Evolutionary conservation across 2,797 vertebrate species (phyloP).

Genomic region (Darevskia nairensis): DNA sequence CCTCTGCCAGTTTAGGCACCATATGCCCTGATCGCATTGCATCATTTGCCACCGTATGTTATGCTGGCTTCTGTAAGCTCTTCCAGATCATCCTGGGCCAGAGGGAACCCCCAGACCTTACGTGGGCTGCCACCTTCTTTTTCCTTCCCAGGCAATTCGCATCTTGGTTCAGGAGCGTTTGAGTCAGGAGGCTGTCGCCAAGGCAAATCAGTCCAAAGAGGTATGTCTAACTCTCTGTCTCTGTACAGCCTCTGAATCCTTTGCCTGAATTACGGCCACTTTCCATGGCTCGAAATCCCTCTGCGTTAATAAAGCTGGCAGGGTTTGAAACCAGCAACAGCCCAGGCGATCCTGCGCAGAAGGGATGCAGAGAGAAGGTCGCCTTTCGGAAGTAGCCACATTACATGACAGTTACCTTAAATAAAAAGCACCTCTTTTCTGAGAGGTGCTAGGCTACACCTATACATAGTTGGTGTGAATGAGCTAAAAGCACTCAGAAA

Average conservation of each 20-base stretch:
- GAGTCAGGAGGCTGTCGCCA: slow-evolving; percentile 91
- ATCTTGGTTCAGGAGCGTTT: slow-evolving; percentile 96
- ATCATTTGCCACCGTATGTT: background rate
- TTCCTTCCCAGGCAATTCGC: slow-evolving; percentile 87
- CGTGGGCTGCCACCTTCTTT: background rate
- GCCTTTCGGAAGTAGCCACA: background rate
- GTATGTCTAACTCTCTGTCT: slow-evolving; percentile 70
- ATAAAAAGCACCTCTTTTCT: background rate
- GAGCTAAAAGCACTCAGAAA: no score
- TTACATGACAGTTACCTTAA: background rate
- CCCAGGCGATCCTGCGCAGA: no score
- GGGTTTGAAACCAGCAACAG: background rate
- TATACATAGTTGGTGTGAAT: background rate
- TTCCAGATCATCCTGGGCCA: no score
- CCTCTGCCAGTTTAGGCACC: background rate
- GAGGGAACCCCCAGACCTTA: background rate
- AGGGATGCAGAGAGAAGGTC: background rate
- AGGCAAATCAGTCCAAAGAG: slow-evolving; percentile 91
- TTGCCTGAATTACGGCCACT: background rate
- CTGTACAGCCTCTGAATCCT: background rate
- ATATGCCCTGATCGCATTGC: background rate
- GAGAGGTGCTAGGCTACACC: no score
- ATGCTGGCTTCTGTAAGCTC: background rate
- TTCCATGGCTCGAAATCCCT: background rate
- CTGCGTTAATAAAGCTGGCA: background rate